Conservation (phyloP, 2,113 vertebrate species). For the Etia nguti region DNA sequence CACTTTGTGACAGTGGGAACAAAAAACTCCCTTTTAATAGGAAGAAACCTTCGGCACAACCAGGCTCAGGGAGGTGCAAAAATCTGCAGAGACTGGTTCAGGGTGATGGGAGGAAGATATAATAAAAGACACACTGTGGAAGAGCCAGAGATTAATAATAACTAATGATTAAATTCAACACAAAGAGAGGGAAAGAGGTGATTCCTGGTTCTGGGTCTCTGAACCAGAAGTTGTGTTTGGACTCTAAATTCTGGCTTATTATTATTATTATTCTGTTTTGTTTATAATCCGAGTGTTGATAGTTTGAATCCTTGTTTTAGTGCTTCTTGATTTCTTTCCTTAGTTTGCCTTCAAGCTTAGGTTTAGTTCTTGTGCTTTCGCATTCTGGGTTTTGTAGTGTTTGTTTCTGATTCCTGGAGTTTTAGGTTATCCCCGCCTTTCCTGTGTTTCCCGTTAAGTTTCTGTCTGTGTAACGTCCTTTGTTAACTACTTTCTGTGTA, state of each 20-base stretch:
- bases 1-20: background rate
- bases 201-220: background rate
- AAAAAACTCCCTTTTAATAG: background rate
- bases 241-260: background rate
- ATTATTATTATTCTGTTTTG: background rate
- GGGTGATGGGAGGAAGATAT: background rate
- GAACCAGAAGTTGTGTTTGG: background rate
- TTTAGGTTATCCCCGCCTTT: background rate
- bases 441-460: background rate
- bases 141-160: background rate
- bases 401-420: background rate
- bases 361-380: background rate
- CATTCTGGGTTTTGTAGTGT: too few relatives aligned
- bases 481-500: background rate
- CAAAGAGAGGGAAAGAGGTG: background rate
- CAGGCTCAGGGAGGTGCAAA: background rate
- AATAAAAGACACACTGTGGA: background rate
- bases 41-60: background rate
- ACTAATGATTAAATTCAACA: background rate
- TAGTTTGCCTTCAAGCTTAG: background rate
- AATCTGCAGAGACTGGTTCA: fast-evolving
- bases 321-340: background rate
- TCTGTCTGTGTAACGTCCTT: background rate
- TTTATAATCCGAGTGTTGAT: background rate
- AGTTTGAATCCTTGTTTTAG: background rate